Base-by-base conservation (phyloP, 2,888 invertebrate genomes). In the Hyposoter didymator region DNA sequence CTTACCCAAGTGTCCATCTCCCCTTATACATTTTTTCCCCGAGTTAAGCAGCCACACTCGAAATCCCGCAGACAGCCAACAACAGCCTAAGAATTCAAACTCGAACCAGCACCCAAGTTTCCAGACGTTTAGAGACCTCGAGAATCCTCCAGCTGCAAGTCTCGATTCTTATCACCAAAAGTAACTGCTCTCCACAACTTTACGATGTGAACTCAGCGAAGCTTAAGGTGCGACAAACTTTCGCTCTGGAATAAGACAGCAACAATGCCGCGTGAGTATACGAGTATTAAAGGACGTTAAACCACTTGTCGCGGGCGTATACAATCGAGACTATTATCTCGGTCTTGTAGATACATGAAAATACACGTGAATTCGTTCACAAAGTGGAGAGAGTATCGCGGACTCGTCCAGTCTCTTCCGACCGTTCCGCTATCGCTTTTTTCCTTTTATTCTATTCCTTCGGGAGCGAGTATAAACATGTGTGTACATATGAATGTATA, bases 221-320 rank as follows among this genome's bases (percentile, higher is more conserved):
- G n/a, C 32, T 39, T 66, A 10, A 66, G 10, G 66, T 19, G 66
- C 19, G 66, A 66, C 39, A n/a, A 66, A 66, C 35, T 39, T 69
- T 8, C 22, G 45, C 22, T 69, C 45, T 19, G 45, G 14, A 69
- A 43, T 45, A 43, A 69, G 45, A 39, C 73, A 55, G 39, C 19
- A 73, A 49, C 35, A 32, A 66, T 64, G 69, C 75, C 55, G 88
- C 86, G 85, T 82, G 72, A 84, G 82, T 43, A 35, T 64, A 62
- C 45, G 76, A 87, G 84, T 82, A 85, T 88, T 86, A 84, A 87
- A 85, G 84, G 86, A 78, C 79, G 86, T 84, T 78, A 82, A 89
- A 84, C 66, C 88, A 88, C 85, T 88, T 88, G 89, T 88, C 87
- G 45, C 79, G 67, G 67, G 76, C 82, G 82, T 78, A 87, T 76